Base-by-base conservation (phyloP, 2,113 vertebrate genomes). In the Proterorhinus semilunaris region DNA sequence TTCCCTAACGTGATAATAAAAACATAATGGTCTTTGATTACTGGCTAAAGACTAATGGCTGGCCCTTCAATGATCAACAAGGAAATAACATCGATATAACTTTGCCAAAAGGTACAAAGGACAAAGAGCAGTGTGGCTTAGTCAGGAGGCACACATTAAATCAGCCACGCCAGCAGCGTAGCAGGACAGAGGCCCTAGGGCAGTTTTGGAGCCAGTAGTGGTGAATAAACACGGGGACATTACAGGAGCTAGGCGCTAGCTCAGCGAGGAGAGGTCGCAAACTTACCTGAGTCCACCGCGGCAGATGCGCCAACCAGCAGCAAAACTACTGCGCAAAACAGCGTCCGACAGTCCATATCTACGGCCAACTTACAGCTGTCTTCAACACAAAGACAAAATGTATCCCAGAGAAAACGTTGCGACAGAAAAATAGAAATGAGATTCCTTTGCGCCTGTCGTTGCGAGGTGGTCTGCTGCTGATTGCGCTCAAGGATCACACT, bases 301-400 rank as follows among this genome's bases (percentile, higher is more conserved):
- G 67, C 69, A 11, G 78, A 62, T 12, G 79, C 79, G 16, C 83
- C 81, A 15, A 89, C 51, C 62, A 89, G 17, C 72, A 72, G 80
- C 43, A 89, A 50, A 27, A 72, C 76, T 2, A 82, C 74, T 1
- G 79, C 57, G 62, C 89, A 58, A 64, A 88, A 86, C 58, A 89
- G 45, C 75, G 84, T 13, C 74, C 80, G 91, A 65, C 54, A 16
- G 70, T 75, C 76, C 92, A 93, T 93, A 78, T 50, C 87, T 83
- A 76, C 68, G 49, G 78, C 7, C 16, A 53, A 71, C 21, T 63
- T 62, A 44, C 17, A 50, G 59, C 65, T 9, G 10, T 27, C 55
- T 36, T 53, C 51, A 50, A 43, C 12, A 0, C 21, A 0, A 47
- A 13, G 7, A 15, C 6, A 4, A 59, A 10, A 9, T 0, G 48